A percentile compares a stretch with the other conserved stretches of the same genome.
phyloP scores from a whole-genome alignment of 1,140 invertebrate species.

The Leptinotarsa texana region DNA sequence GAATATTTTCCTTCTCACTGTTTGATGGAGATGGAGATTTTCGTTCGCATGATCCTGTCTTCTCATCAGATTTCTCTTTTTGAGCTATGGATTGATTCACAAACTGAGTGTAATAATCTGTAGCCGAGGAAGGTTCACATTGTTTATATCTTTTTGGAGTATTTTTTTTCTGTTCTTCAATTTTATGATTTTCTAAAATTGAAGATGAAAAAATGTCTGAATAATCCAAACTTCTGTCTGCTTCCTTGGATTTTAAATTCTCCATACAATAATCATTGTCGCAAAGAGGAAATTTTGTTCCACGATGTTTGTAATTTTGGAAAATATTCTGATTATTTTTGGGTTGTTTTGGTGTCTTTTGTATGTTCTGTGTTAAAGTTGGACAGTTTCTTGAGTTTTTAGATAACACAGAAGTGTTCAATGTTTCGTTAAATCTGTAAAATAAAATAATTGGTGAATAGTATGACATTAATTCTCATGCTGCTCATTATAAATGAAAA shows the following conservation, averaged over 20 bases:
- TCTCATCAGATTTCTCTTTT: neutral
- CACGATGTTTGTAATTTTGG: neutral
- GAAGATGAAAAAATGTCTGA: constrained; percentile 12
- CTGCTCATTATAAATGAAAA: neutral
- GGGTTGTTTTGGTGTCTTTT: constrained; percentile 4
- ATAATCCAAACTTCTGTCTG: constrained; percentile 14
- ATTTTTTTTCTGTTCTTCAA: neutral
- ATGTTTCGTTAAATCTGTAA: constrained; percentile 20
- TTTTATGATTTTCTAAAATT: constrained; percentile 2
- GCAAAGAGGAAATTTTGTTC: constrained; percentile 19
- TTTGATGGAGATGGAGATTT: neutral
- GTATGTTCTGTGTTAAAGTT: constrained; percentile 12
- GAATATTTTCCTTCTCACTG: neutral
- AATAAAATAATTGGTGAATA: neutral
- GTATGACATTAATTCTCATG: neutral
- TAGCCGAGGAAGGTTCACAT: neutral
- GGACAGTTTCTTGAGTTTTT: constrained; percentile 1
- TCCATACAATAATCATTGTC: constrained; percentile 12
- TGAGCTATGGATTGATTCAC: constrained; percentile 3
- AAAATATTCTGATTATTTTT: neutral
- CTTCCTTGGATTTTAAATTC: neutral
- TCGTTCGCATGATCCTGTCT: neutral
- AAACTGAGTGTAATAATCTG: constrained; percentile 10
- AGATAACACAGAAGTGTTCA: constrained; percentile 10
- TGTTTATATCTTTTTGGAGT: constrained; percentile 3